These are phyloP conservation scores for Tyria jacobaeae DNA, from an alignment of 2,888 invertebrate genomes.

Conservation along the genomic window DNA sequence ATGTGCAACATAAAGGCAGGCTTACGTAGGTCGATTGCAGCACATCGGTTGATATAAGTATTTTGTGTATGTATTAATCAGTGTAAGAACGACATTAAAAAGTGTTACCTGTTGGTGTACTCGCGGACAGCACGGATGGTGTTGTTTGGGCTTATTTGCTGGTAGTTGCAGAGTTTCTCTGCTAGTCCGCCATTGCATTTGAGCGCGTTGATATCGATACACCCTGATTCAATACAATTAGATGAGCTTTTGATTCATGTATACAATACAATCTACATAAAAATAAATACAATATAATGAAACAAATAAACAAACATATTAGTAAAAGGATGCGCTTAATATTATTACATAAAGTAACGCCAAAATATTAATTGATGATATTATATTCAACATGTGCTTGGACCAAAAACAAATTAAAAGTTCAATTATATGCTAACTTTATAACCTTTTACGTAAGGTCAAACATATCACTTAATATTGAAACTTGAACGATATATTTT, in stretches of 20 bases:
- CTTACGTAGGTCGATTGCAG: neutral
- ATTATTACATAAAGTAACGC: neutral
- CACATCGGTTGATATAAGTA: neutral
- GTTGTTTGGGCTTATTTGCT: constrained; percentile 76
- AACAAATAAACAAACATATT: too few species aligned
- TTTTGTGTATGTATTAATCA: neutral
- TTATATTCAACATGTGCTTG: neutral
- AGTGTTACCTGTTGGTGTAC: constrained; percentile 71
- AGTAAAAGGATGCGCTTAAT: too few species aligned
- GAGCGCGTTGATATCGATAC: constrained; percentile 89
- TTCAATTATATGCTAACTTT: neutral
- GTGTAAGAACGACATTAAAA: neutral
- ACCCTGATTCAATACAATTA: constrained; percentile 72
- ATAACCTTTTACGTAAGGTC: constrained; percentile 5
- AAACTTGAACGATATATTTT: neutral
- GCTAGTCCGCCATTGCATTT: constrained; percentile 88
- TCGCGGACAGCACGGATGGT: constrained; percentile 86
- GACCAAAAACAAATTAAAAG: neutral
- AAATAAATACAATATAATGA: neutral
- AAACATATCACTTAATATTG: constrained; percentile 1
- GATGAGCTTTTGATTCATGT: neutral
- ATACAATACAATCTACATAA: neutral
- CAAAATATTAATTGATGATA: neutral
- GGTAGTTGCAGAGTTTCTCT: constrained; percentile 87
- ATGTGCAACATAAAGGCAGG: neutral